These are phyloP conservation scores for Probaryconus sp. DNA, from an alignment of 1,140 invertebrate genomes.

Conservation along the genomic window DNA sequence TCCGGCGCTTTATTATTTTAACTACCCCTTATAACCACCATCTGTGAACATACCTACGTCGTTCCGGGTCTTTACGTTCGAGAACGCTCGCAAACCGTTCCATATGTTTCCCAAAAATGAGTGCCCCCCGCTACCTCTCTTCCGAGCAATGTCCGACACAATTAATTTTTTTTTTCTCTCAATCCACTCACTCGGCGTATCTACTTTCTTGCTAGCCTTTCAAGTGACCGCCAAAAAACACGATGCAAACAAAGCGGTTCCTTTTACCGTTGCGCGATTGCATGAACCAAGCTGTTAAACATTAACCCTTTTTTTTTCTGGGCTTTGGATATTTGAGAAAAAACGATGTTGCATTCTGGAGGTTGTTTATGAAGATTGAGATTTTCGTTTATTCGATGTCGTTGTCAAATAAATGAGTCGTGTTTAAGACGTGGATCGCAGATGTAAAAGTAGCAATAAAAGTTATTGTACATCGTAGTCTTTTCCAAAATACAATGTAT, in stretches of 20 bases:
- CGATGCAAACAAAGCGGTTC: conserved; percentile 40
- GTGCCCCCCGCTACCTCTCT: conserved; percentile 48
- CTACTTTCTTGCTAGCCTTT: conserved; percentile 31
- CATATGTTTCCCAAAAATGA: conserved; percentile 55
- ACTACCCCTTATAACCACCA: conserved; percentile 65
- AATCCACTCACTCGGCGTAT: conserved; percentile 1
- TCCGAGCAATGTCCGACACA: conserved; percentile 48
- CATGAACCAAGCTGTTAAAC: conserved; percentile 1
- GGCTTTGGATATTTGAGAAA: conserved; percentile 28
- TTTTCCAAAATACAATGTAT: no score
- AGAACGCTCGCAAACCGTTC: conserved; percentile 39
- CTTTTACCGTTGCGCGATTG: conserved; percentile 32
- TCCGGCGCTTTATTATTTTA: conserved; percentile 73
- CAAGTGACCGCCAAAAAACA: conserved; percentile 41
- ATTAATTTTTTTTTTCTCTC: conserved; percentile 44
- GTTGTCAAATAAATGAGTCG: no score
- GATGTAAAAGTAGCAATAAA: no score
- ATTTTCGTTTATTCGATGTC: no score
- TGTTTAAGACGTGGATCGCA: no score
- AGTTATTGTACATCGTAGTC: no score
- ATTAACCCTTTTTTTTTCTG: conserved; percentile 19
- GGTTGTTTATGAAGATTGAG: no score
- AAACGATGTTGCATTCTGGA: conserved; percentile 15
- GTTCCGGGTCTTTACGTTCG: conserved; percentile 54
- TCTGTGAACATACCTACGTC: conserved; percentile 67